Evolutionary conservation across 2,888 invertebrate species (phyloP), one percentile per base, ranked within the genome.

Genomic region (Drosophila subsilvestris): DNA sequence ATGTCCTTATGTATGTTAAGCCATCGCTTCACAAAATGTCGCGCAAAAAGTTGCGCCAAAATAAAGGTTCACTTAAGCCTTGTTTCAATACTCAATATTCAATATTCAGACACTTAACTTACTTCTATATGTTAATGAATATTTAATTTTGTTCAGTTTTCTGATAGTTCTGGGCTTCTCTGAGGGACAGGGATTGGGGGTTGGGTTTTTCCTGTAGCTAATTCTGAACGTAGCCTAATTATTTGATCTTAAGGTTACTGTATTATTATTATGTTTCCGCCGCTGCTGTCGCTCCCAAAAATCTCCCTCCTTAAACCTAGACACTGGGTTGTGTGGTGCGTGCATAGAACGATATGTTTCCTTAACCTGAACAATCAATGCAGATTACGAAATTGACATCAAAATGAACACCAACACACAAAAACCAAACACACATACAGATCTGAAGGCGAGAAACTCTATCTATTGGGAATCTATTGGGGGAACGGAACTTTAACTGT

Each of bases 191-290:
- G 27, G 27, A 1, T 27, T 27, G 27, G 27, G 60, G 51, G 10
- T 27, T 27, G 50, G 3, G 63, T 48, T 76, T 48, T 76, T 75
- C 76, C 78, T 78, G 76, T 78, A 75, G n/a, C n/a, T 63, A 43
- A 48, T 48, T 14, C n/a, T 27, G 27, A 29, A 6, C 17, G 6
- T 56, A 60, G 17, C 29, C 17, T 65, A 63, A 3, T 10, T 25
- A 47, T 10, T 25, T 18, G 17, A 56, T 22, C 10, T 14, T n/a
- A 51, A 27, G 42, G 9, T 50, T 65, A 65, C 55, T 65, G 55
- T 63, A 55, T 20, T 27, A 10, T 53, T 2, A 37, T 45, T 53
- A 25, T 27, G 9, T 32, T 37, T 6, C 37, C 32, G 32, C 32
- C 32, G 12, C 32, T 12, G 14, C 27, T 14, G 17, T 7, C 27